Evolutionary conservation across 2,888 invertebrate genomes (phyloP).

Genomic region (Drosophila seclusa): DNA sequence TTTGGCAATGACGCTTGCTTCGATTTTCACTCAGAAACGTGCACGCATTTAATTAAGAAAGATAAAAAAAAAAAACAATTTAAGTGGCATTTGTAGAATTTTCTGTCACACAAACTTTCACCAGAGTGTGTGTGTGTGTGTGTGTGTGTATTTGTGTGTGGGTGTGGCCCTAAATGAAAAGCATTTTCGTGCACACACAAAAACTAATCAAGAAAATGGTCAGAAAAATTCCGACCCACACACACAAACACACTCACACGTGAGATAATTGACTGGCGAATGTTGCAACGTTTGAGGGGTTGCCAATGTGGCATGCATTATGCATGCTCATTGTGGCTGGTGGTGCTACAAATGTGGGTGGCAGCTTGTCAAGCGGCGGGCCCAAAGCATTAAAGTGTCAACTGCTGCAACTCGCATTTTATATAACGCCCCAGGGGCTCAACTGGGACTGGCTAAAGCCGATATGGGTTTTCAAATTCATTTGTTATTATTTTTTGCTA

Average conservation of each 20-base stretch:
- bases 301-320: conserved; percentile 37
- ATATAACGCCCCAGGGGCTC: conserved; percentile 40
- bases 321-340: conserved; percentile 21
- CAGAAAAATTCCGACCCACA: conserved; percentile 30
- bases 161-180: conserved; percentile 40
- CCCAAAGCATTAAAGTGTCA: conserved; percentile 27
- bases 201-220: conserved; percentile 59
- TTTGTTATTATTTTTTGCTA: conserved; percentile 14
- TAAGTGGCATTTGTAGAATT: conserved; percentile 52
- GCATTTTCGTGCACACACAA: conserved; percentile 38
- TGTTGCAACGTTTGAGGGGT: conserved; percentile 39
- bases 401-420: conserved; percentile 22
- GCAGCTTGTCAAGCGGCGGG: conserved; percentile 31
- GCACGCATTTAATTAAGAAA: conserved; percentile 51
- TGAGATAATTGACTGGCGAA: conserved; percentile 65
- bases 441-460: conserved; percentile 9
- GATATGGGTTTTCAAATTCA: conserved; percentile 27
- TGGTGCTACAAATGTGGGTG: conserved; percentile 38
- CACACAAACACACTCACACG: conserved; percentile 2
- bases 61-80: conserved; percentile 4
- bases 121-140: conserved; percentile 6
- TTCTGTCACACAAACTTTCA: conserved; percentile 48
- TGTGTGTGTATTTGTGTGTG: conserved; percentile 22
- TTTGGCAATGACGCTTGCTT: conserved; percentile 37
- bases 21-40: conserved; percentile 51